A percentile compares a stretch with the other conserved stretches of the same genome.
Conservation (phyloP, 1,140 invertebrate species). For the Conus betulinus region DNA sequence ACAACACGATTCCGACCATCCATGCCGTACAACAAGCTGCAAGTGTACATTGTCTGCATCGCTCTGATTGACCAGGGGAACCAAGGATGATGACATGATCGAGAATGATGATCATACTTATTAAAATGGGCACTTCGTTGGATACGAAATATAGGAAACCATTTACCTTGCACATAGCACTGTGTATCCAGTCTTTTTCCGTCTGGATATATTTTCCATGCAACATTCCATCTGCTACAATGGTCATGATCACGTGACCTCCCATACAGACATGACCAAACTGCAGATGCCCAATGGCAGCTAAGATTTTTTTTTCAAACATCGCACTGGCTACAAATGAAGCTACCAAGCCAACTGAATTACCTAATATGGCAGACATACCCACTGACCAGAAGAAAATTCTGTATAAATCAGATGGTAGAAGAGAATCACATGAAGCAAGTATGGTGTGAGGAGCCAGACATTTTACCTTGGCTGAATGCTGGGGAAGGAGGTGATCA, state of each 20-base stretch:
- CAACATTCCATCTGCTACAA: conserved; percentile 28
- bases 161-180: conserved; percentile 5
- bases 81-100: conserved; percentile 17
- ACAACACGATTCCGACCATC: conserved; percentile 4
- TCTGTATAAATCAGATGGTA: conserved; percentile 37
- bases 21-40: conserved; percentile 1
- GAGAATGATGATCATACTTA: conserved; percentile 50
- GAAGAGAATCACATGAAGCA: conserved; percentile 51
- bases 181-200: conserved; percentile 29
- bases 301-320: conserved; percentile 28
- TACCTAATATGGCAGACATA: conserved; percentile 44
- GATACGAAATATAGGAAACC: conserved; percentile 35
- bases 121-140: conserved; percentile 30
- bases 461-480: conserved; percentile 11
- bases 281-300: conserved; percentile 51
- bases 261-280: conserved; percentile 30
- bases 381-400: conserved; percentile 50
- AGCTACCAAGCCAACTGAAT: conserved; percentile 36
- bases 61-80: neutral
- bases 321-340: neutral
- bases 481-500: conserved; percentile 19
- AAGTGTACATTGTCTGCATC: neutral
- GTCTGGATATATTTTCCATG: conserved; percentile 52
- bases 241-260: conserved; percentile 6
- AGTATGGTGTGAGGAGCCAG: conserved; percentile 34